Conservation (phyloP, 23 tunicate species). For the Botrylloides violaceus region DNA sequence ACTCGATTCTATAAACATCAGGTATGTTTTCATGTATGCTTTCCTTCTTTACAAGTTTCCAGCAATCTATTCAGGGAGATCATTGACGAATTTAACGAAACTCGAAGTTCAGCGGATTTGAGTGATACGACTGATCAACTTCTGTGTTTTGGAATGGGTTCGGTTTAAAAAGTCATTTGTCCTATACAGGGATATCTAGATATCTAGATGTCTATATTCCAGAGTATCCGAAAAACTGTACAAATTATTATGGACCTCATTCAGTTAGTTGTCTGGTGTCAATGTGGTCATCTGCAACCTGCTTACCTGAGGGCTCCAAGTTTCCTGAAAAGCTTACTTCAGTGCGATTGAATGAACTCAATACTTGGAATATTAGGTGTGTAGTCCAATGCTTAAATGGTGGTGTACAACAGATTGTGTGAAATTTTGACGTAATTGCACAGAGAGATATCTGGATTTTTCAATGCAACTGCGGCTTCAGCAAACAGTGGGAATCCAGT, state of each 20-base stretch:
- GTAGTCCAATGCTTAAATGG: neutral
- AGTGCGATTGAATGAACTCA: neutral
- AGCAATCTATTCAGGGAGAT: neutral
- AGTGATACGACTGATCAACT: conserved; percentile 10
- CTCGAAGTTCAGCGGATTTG: conserved; percentile 5
- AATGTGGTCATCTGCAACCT: conserved; percentile 18
- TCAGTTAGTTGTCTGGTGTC: conserved; percentile 19
- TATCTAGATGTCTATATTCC: neutral
- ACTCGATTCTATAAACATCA: neutral
- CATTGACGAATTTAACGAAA: neutral
- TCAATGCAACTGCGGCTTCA: neutral
- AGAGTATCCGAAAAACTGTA: conserved; percentile 3
- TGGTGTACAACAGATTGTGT: neutral
- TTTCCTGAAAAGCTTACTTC: conserved; percentile 1
- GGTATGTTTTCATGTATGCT: neutral
- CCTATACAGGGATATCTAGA: neutral
- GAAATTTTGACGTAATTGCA: neutral
- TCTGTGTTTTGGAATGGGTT: conserved; percentile 24
- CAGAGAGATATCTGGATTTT: neutral
- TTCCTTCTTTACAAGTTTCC: too few relatives aligned
- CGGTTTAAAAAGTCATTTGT: neutral
- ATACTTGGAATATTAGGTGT: neutral
- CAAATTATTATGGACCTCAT: conserved; percentile 12
- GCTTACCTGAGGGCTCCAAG: conserved; percentile 8
- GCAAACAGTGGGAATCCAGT: neutral